Evolutionary conservation across 2,888 invertebrate genomes (phyloP), one percentile per base, ranked within the genome.

Genomic region (Epinotia bilunana): DNA sequence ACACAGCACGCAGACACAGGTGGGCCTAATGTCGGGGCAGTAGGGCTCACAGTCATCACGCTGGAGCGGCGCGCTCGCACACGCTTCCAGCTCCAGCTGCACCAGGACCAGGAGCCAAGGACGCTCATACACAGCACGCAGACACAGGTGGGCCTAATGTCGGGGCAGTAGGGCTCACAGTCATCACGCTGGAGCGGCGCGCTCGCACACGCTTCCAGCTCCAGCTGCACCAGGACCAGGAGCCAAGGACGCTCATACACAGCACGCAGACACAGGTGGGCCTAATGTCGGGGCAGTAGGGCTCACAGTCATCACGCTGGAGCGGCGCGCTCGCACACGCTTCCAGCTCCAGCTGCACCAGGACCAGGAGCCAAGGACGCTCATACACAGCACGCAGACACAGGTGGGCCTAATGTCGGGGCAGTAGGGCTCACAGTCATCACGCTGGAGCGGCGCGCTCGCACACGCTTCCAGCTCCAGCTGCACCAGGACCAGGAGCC

Each of bases 121-220:
- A 96, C 97, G 23, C 98, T 99, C 16, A 99, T 99, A 86, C 97
- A 98, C 83, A 96, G 97, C 83, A 95, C 98, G 80, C 99, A 99
- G 90, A 98, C 97, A 57, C 95, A 97, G 87, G 96, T 96, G 49
- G 39, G 39, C 49, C 39, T 39, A 9, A 39, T 49, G 49, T 28
- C 39, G 39, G 39, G 39, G 39, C 39, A 39, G 39, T 39, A 39
- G 39, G 39, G 39, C 39, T 39, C 9, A 39, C 9, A 39, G 39
- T 39, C 39, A 39, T 7, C 84, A 98, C 98, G 11, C 95, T 97
- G 80, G 99, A 98, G 89, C 95, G 97, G 78, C 94, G 99, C 78
- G 98, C 99, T 77, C 95, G 98, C 72, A 98, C 99, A 97, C 95
- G 99, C 78, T 99, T 99, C 90, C 98, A 99, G 88, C 92, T 99